Evolutionary conservation across 1,140 invertebrate species (phyloP).

Genomic region (Melanaphis sacchari): DNA sequence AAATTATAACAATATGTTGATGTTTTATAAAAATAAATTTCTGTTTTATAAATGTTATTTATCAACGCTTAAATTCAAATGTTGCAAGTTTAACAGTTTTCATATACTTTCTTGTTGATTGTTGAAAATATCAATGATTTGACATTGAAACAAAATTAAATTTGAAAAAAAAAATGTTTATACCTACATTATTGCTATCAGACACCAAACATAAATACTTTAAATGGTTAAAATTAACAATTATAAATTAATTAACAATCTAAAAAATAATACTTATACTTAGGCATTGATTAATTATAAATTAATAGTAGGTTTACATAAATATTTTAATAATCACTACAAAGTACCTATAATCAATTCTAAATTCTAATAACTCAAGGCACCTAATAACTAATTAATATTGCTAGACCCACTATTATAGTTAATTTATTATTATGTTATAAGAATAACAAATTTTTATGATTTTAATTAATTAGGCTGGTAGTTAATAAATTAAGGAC

Average conservation of each 20-base stretch:
- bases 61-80: neutral
- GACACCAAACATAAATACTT: neutral
- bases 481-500: neutral
- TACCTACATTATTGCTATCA: neutral
- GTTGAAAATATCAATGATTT: neutral
- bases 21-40: constrained; percentile 37
- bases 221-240: neutral
- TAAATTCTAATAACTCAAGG: neutral
- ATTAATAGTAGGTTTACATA: neutral
- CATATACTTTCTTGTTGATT: neutral
- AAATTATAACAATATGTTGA: neutral
- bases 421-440: neutral
- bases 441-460: neutral
- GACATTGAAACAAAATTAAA: neutral
- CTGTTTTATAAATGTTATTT: neutral
- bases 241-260: neutral
- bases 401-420: neutral
- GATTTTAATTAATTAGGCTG: neutral
- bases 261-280: neutral
- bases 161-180: neutral
- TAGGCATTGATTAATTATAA: neutral
- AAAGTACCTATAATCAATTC: neutral
- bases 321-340: neutral
- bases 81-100: neutral
- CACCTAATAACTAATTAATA: no score